These are phyloP conservation scores for Sinodicranocentrus sp. DNA, from an alignment of 2,888 invertebrate genomes.

Conservation along the genomic window DNA sequence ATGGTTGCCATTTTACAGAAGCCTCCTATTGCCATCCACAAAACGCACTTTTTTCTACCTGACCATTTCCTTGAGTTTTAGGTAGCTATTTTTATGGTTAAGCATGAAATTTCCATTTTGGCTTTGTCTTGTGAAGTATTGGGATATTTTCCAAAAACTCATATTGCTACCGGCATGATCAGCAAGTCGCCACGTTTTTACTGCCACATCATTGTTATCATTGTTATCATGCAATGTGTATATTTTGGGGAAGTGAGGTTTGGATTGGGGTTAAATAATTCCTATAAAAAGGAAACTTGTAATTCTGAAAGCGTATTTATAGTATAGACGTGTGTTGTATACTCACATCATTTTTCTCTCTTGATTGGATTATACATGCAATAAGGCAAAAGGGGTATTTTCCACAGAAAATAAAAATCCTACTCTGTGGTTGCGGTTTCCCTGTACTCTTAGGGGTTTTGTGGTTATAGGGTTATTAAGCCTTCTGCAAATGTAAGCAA, in stretches of 20 bases:
- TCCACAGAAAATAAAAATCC: too few species aligned
- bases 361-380: too few species aligned
- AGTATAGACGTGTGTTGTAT: too few species aligned
- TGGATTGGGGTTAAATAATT: not conserved
- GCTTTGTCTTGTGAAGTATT: too few species aligned
- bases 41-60: constrained; percentile 1
- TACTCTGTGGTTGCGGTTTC: constrained; percentile 27
- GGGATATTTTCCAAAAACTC: too few species aligned
- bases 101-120: too few species aligned
- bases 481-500: too few species aligned
- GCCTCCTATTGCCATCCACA: not conserved
- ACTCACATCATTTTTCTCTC: too few species aligned
- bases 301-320: too few species aligned
- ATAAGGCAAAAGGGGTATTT: too few species aligned
- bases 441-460: constrained; percentile 22
- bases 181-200: too few species aligned
- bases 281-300: too few species aligned
- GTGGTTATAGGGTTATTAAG: constrained; percentile 25
- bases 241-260: not conserved
- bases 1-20: not conserved
- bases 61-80: constrained; percentile 4
- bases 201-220: not conserved
- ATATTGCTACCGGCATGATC: not conserved
- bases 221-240: not conserved
- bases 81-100: not conserved